Evolutionary conservation across 2,888 invertebrate genomes (phyloP).

Genomic region (Hartigia nigra): DNA sequence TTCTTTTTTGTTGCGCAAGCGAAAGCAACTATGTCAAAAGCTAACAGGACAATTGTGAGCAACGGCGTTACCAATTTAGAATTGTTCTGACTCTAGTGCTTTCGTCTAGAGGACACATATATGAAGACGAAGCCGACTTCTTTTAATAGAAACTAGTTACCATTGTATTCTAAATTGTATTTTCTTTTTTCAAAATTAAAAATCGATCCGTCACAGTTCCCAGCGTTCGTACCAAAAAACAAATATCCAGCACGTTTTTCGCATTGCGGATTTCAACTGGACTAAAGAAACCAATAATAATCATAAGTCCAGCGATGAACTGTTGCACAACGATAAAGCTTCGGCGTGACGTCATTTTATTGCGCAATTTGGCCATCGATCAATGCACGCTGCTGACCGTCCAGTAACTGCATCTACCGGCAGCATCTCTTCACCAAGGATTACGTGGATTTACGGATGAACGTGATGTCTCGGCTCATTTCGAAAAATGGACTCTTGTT

Average conservation of each 20-base stretch:
- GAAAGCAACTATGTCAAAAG: not conserved
- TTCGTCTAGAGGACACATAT: not conserved
- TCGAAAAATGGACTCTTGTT: conserved; percentile 24
- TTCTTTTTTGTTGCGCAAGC: not conserved
- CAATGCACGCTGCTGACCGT: not conserved
- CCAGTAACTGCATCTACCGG: not conserved
- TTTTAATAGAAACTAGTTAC: no score
- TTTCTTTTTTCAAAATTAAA: not conserved
- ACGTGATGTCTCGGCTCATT: conserved; percentile 2
- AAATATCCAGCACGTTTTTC: not conserved
- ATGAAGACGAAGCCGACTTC: no score
- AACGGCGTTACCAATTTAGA: not conserved
- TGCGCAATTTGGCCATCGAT: not conserved
- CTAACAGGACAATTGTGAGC: not conserved
- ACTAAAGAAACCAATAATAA: not conserved
- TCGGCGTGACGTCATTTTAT: conserved; percentile 2
- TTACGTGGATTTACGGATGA: not conserved
- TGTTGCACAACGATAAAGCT: conserved; percentile 2
- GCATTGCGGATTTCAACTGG: not conserved
- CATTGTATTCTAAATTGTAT: not conserved
- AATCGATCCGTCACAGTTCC: not conserved
- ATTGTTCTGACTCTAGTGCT: not conserved
- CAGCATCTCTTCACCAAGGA: not conserved
- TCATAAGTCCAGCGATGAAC: not conserved
- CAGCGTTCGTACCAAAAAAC: not conserved